Evolutionary conservation across 1,140 invertebrate genomes (phyloP).

Genomic region (Drosophila mojavensis): DNA sequence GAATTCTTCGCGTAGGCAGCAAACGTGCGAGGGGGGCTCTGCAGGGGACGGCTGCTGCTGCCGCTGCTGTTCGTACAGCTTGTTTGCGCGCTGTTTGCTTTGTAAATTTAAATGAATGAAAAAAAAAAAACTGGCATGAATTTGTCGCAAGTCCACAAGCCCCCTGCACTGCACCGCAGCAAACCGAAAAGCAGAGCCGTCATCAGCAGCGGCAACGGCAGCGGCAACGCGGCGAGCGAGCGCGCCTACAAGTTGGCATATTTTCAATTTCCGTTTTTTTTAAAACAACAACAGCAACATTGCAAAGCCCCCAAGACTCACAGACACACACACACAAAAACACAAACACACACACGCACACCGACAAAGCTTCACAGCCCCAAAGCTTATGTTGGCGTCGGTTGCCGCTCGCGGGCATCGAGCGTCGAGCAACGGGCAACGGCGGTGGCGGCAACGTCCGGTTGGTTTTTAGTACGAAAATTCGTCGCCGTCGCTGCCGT

Average conservation of each 20-base stretch:
- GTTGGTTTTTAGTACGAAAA: constrained; percentile 80
- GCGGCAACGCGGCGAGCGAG: constrained; percentile 56
- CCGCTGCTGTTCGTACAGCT: constrained; percentile 25
- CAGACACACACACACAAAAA: constrained; percentile 13
- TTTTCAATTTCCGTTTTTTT: constrained; percentile 84
- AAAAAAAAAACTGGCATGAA: constrained; percentile 76
- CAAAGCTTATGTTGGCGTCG: constrained; percentile 60
- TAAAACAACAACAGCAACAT: constrained; percentile 32
- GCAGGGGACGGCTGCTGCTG: constrained; percentile 47
- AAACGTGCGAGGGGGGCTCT: constrained; percentile 12
- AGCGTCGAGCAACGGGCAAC: constrained; percentile 15
- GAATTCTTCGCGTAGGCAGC: constrained; percentile 65
- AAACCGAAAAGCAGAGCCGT: constrained; percentile 5
- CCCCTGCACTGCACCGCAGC: constrained; percentile 8
- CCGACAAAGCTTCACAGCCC: constrained; percentile 48
- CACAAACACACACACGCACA: constrained; percentile 27
- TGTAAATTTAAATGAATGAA: constrained; percentile 82
- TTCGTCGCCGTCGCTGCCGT: constrained; percentile 47
- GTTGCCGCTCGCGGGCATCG: constrained; percentile 15
- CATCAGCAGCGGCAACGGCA: constrained; percentile 15
- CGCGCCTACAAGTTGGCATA: constrained; percentile 84
- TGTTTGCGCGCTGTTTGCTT: constrained; percentile 71
- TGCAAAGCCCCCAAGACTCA: constrained; percentile 38
- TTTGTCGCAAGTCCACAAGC: constrained; percentile 50
- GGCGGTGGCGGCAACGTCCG: constrained; percentile 71